Evolutionary conservation across 1,140 invertebrate genomes (phyloP).

Genomic region (Eupristina koningsbergeri): DNA sequence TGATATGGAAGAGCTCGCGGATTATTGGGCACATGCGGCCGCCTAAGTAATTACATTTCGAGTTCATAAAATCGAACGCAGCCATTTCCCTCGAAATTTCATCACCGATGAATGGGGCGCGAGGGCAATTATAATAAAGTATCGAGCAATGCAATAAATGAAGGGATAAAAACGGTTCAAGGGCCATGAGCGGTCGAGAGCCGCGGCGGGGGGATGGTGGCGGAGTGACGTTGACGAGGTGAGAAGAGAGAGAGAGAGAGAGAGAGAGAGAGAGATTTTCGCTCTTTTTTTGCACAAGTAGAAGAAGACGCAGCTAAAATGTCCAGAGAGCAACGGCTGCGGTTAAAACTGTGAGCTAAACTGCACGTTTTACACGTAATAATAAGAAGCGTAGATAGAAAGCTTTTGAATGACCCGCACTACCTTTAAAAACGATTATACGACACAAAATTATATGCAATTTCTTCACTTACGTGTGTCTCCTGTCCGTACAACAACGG

Average conservation of each 20-base stretch:
- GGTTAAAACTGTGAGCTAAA: conserved; percentile 64
- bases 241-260: not conserved
- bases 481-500: not conserved
- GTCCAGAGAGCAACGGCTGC: conserved; percentile 53
- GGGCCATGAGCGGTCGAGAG: not conserved
- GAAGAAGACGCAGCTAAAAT: conserved; percentile 45
- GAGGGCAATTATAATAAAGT: not conserved
- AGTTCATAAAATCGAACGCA: too few species aligned
- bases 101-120: too few species aligned
- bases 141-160: not conserved
- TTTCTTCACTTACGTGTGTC: conserved; percentile 9
- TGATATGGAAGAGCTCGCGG: not conserved
- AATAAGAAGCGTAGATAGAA: conserved; percentile 22
- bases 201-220: too few species aligned
- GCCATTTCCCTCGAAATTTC: too few species aligned
- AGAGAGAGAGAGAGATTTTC: not conserved
- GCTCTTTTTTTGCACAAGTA: not conserved
- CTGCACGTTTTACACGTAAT: conserved; percentile 58
- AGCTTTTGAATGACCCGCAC: not conserved
- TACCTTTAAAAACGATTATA: not conserved
- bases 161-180: not conserved
- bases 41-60: too few species aligned
- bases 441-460: not conserved
- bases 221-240: too few species aligned
- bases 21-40: not conserved